Conservation (phyloP, 2,113 vertebrate species). For the Pristiophorus japonicus region DNA sequence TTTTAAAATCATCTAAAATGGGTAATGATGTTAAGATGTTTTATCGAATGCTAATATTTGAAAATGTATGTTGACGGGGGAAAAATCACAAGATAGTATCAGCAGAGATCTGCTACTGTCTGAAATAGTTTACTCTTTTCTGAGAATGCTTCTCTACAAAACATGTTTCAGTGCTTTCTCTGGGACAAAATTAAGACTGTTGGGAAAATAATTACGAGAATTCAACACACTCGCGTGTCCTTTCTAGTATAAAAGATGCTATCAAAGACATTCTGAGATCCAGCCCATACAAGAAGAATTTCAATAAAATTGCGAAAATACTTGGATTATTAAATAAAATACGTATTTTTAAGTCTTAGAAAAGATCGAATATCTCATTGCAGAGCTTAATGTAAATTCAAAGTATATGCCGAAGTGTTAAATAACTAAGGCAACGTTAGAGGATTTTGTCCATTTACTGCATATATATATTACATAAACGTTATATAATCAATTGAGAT, state of each 20-base stretch:
- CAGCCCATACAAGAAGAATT: conserved; percentile 8
- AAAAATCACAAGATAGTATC: conserved; percentile 15
- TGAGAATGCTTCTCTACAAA: conserved; percentile 59
- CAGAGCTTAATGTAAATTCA: background rate
- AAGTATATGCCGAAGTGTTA: background rate
- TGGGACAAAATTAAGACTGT: background rate
- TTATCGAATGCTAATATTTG: conserved; percentile 10
- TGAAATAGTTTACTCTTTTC: conserved; percentile 49
- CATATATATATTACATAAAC: conserved; percentile 1
- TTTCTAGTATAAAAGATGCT: background rate
- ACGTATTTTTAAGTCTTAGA: background rate
- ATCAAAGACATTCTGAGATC: background rate
- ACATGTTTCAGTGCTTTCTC: background rate
- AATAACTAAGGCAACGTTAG: background rate
- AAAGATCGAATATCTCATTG: background rate
- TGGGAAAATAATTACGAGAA: background rate
- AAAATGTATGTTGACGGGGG: conserved; percentile 6
- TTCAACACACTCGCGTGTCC: background rate
- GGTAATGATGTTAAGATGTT: background rate
- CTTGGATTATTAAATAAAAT: background rate
- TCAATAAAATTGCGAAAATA: background rate
- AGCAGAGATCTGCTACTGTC: background rate
- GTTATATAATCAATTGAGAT: conserved; percentile 15
- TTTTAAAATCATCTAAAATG: background rate
- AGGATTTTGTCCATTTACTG: background rate